phyloP scores from a whole-genome alignment of 2,113 vertebrate species.

The Python bivittatus region DNA sequence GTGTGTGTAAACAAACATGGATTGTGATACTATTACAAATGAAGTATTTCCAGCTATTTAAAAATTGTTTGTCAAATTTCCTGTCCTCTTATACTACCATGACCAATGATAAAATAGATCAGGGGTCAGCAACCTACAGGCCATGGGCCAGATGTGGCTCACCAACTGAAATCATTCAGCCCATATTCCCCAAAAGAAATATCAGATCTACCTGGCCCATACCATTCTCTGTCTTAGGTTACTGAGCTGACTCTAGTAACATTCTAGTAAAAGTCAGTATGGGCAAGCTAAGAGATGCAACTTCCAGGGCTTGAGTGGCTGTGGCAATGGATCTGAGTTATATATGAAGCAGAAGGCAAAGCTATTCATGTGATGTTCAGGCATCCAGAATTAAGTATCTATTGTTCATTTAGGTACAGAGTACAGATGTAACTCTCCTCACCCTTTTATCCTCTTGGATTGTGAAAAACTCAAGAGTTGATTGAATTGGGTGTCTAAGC shows the following conservation, averaged over 20 bases:
- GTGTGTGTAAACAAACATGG: not conserved
- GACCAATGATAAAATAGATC: constrained; percentile 28
- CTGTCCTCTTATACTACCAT: constrained; percentile 27
- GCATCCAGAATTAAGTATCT: not conserved
- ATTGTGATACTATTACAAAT: not conserved
- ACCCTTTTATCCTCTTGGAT: not conserved
- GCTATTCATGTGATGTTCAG: not conserved
- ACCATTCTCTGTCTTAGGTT: not conserved
- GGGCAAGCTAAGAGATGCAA: not conserved
- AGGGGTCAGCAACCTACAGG: not conserved
- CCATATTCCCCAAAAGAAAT: not conserved
- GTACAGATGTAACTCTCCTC: not conserved
- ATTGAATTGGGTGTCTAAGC: not conserved
- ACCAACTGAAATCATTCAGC: not conserved
- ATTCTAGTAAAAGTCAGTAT: not conserved
- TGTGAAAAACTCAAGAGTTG: not conserved
- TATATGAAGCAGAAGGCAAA: not conserved
- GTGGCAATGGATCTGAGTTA: not conserved
- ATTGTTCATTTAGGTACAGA: not conserved
- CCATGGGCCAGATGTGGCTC: not conserved
- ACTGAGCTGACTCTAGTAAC: not conserved
- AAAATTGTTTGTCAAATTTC: constrained; percentile 37
- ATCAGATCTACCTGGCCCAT: not conserved
- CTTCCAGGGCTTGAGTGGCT: not conserved
- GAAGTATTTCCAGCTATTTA: constrained; percentile 18